These are phyloP conservation scores for Drosophila seguyi DNA, from an alignment of 1,140 invertebrate species.

Conservation along the genomic window DNA sequence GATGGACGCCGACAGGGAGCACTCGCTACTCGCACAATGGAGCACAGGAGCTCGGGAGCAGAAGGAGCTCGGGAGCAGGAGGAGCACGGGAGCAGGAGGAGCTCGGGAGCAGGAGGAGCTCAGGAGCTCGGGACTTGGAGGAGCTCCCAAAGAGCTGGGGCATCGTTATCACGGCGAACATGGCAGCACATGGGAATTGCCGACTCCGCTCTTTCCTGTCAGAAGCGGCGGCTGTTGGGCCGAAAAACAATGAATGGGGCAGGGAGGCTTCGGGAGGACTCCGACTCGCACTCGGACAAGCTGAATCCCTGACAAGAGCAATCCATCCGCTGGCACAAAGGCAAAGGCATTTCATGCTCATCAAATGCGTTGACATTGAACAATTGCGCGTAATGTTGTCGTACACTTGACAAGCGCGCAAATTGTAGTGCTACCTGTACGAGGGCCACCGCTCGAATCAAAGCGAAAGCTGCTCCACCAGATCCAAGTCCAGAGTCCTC, in stretches of 20 bases:
- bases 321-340: conserved; percentile 52
- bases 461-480: conserved; percentile 59
- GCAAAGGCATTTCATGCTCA: conserved; percentile 78
- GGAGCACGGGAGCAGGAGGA: neutral
- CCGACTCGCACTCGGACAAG: neutral
- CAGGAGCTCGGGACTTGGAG: neutral
- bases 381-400: conserved; percentile 84
- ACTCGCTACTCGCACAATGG: conserved; percentile 24
- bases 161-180: conserved; percentile 81
- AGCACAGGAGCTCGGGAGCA: conserved; percentile 5
- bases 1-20: conserved; percentile 55
- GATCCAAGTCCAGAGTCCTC: neutral
- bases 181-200: conserved; percentile 82
- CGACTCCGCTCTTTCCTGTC: conserved; percentile 26
- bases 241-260: conserved; percentile 72
- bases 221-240: conserved; percentile 35
- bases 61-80: too few relatives aligned
- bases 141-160: conserved; percentile 10
- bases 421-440: conserved; percentile 81
- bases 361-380: conserved; percentile 84
- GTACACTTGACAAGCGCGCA: conserved; percentile 83
- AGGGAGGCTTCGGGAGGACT: conserved; percentile 7
- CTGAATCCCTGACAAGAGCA: conserved; percentile 50
- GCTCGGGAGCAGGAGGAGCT: too few relatives aligned
- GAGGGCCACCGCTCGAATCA: conserved; percentile 27